These are phyloP conservation scores for Dascyllus trimaculatus DNA, from an alignment of 2,113 vertebrate genomes.

Conservation along the genomic window DNA sequence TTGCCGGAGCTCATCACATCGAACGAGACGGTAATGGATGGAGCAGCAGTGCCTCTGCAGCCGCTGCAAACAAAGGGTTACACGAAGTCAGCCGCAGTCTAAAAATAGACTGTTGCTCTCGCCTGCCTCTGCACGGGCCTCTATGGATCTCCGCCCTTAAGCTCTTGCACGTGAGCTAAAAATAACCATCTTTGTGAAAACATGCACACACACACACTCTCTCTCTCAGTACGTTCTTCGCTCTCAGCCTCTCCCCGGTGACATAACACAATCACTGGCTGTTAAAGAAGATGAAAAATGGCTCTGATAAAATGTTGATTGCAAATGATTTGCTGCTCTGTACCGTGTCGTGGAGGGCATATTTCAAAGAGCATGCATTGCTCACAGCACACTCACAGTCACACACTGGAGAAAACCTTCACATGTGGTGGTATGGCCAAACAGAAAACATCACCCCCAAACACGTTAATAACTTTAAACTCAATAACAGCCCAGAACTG, in stretches of 20 bases:
- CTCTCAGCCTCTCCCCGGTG: conserved; percentile 58
- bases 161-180: conserved; percentile 85
- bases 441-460: neutral
- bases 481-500: too few relatives aligned
- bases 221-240: neutral
- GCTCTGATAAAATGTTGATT: conserved; percentile 40
- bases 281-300: conserved; percentile 43
- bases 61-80: conserved; percentile 79
- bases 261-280: conserved; percentile 55
- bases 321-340: conserved; percentile 35
- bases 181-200: conserved; percentile 73
- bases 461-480: neutral
- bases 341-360: neutral
- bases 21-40: conserved; percentile 32
- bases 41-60: conserved; percentile 50
- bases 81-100: conserved; percentile 80
- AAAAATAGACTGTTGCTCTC: conserved; percentile 82
- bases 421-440: too few relatives aligned
- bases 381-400: conserved; percentile 14
- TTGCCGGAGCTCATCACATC: conserved; percentile 32
- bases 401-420: conserved; percentile 1
- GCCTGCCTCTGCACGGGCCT: conserved; percentile 73
- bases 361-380: conserved; percentile 1
- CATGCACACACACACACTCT: conserved; percentile 19
- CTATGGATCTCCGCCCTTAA: conserved; percentile 70